These are phyloP conservation scores for Neoascia interrupta DNA, from an alignment of 2,888 invertebrate species.

Conservation along the genomic window DNA sequence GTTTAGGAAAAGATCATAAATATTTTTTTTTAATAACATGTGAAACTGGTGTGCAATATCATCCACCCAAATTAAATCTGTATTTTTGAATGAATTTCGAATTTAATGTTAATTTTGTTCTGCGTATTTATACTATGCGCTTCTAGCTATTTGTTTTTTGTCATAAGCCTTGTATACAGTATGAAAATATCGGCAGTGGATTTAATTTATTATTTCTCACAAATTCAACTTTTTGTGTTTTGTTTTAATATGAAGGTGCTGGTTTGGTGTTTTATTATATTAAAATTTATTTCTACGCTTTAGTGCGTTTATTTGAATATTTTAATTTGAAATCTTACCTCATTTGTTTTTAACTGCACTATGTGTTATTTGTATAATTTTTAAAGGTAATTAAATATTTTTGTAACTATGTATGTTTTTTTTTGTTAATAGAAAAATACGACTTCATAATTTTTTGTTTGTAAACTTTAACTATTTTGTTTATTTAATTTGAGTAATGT, in stretches of 20 bases:
- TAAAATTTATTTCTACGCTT: conserved; percentile 16
- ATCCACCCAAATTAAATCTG: no score
- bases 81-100: conserved; percentile 33
- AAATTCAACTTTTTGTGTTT: conserved; percentile 34
- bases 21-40: conserved; percentile 6
- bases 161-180: conserved; percentile 68
- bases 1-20: conserved; percentile 44
- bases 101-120: conserved; percentile 23
- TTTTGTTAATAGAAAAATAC: conserved; percentile 55
- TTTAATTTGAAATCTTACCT: no score
- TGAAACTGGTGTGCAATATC: no score
- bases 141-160: no score
- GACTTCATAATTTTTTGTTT: conserved; percentile 23
- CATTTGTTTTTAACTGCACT: conserved; percentile 54
- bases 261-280: conserved; percentile 53
- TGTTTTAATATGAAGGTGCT: conserved; percentile 50
- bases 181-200: conserved; percentile 70
- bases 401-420: conserved; percentile 23
- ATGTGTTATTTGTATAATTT: conserved; percentile 40
- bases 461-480: conserved; percentile 59
- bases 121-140: conserved; percentile 38
- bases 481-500: conserved; percentile 51
- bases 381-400: conserved; percentile 30
- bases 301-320: conserved; percentile 32
- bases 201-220: conserved; percentile 63